Conservation (phyloP, 2,113 vertebrate genomes). For the Oreochromis aureus region DNA sequence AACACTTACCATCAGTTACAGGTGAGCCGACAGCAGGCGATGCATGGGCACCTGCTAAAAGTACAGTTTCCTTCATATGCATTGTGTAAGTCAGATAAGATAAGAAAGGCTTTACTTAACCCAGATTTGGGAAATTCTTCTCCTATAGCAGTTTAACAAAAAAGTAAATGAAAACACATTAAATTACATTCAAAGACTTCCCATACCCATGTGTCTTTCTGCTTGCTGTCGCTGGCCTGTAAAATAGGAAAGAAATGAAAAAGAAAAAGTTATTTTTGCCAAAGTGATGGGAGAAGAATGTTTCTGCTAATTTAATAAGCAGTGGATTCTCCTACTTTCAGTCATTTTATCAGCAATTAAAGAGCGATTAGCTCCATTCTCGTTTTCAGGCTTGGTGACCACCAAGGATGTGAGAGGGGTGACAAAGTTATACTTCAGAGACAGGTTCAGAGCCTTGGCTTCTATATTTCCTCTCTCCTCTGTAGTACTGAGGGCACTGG, state of each 20-base stretch:
- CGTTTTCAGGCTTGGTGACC: conserved; percentile 79
- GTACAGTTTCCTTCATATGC: neutral
- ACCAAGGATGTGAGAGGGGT: conserved; percentile 93
- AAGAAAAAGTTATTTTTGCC: neutral
- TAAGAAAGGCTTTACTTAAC: fast-evolving
- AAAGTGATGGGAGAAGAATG: neutral
- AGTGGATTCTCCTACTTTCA: conserved; percentile 54
- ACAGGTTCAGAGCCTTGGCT: conserved; percentile 74
- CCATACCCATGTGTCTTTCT: neutral
- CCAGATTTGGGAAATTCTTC: neutral
- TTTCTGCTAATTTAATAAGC: neutral
- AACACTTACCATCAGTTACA: conserved; percentile 5
- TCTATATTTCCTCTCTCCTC: conserved; percentile 72
- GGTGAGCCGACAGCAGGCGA: neutral
- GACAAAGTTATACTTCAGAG: conserved; percentile 84
- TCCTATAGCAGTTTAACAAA: neutral
- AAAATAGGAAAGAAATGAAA: neutral
- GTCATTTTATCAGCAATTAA: conserved; percentile 82
- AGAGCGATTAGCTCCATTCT: neutral
- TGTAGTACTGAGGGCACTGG: neutral
- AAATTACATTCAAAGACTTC: neutral
- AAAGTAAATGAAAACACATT: neutral
- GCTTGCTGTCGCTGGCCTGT: conserved; percentile 36
- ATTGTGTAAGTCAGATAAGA: neutral
- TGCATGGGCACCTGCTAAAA: neutral